phyloP scores from a whole-genome alignment of 2,797 vertebrate genomes.

The Carapus acus region DNA sequence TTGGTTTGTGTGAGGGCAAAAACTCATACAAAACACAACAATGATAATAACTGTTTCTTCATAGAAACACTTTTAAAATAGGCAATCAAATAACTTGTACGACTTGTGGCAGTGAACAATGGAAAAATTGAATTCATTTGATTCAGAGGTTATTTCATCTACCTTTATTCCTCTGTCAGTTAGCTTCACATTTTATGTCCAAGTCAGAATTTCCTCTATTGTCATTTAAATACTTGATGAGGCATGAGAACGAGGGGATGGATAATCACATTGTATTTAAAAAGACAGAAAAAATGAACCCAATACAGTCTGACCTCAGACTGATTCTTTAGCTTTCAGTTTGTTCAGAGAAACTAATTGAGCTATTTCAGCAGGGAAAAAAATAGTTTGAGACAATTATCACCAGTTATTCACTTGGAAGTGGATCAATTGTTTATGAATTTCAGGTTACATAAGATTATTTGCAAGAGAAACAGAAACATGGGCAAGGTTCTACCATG shows the following conservation, averaged over 20 bases:
- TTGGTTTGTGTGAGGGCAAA: background rate
- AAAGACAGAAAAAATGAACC: too few relatives aligned
- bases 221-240: constrained; percentile 2
- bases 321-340: background rate
- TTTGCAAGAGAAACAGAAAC: too few relatives aligned
- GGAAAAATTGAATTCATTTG: constrained; percentile 4
- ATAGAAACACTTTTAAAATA: background rate
- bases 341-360: background rate
- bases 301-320: too few relatives aligned
- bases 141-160: constrained; percentile 7
- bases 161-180: background rate
- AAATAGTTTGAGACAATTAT: background rate
- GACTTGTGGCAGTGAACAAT: constrained; percentile 14
- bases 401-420: background rate
- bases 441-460: too few relatives aligned
- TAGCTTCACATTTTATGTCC: background rate
- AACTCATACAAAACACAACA: background rate
- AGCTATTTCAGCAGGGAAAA: background rate
- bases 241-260: background rate
- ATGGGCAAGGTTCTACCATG: too few relatives aligned
- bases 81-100: constrained; percentile 6
- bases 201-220: background rate
- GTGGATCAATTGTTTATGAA: too few relatives aligned
- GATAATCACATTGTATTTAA: too few relatives aligned
- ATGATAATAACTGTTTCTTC: constrained; percentile 7